A percentile compares a stretch with the other conserved stretches of the same genome.
These are phyloP conservation scores for Nesidiocoris tenuis DNA, from an alignment of 2,888 invertebrate species.

Conservation along the genomic window DNA sequence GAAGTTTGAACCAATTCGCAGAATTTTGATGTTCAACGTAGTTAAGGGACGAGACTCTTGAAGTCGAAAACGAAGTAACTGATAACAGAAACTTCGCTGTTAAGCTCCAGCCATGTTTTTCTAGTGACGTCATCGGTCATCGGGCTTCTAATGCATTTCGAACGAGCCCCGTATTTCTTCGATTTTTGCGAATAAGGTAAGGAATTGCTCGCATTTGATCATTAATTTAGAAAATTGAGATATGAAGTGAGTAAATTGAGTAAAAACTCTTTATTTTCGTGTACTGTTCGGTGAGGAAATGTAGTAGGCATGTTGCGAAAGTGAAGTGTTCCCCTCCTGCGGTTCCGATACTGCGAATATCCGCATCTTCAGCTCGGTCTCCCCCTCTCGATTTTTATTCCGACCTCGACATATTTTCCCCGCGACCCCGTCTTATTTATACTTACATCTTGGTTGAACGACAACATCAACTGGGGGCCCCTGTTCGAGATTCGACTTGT, in stretches of 20 bases:
- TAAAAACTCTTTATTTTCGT: too few relatives aligned
- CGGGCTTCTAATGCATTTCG: constrained; percentile 47
- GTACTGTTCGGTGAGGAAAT: too few relatives aligned
- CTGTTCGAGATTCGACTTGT: background rate
- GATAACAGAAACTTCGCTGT: background rate
- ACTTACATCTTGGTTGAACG: constrained; percentile 18
- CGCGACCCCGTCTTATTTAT: constrained; percentile 23
- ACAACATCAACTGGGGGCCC: constrained; percentile 3
- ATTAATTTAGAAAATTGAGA: too few relatives aligned
- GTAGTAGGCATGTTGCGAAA: too few relatives aligned
- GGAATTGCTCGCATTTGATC: background rate
- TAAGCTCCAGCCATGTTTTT: constrained; percentile 21
- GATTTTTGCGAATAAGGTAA: constrained; percentile 38
- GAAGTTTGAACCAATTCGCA: too few relatives aligned
- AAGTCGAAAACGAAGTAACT: background rate
- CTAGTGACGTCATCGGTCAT: constrained; percentile 47
- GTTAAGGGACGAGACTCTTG: too few relatives aligned
- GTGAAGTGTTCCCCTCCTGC: constrained; percentile 9
- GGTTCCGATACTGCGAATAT: constrained; percentile 27
- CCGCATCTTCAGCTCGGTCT: constrained; percentile 31
- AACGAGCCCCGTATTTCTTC: constrained; percentile 43
- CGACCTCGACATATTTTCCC: constrained; percentile 41
- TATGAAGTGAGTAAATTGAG: too few relatives aligned
- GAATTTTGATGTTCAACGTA: too few relatives aligned
- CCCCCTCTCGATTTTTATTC: constrained; percentile 31